These are phyloP conservation scores for Leuciscus waleckii DNA, from an alignment of 2,797 vertebrate genomes.

Conservation along the genomic window DNA sequence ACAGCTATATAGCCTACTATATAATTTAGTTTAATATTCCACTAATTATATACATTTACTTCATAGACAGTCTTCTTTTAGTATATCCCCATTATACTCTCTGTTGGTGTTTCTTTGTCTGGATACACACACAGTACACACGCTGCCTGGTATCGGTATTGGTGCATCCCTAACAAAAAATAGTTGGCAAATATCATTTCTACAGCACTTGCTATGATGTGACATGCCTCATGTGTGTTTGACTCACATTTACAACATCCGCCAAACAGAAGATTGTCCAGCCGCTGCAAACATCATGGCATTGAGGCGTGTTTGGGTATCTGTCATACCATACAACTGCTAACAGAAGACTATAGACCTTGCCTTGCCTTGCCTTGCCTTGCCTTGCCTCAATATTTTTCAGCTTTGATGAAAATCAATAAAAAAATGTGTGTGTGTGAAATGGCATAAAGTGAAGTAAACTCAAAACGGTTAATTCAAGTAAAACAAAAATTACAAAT, in stretches of 20 bases:
- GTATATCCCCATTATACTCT: no score
- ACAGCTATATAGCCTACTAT: no score
- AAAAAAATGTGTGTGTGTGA: background rate
- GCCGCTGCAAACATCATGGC: background rate
- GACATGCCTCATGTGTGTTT: background rate
- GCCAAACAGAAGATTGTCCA: background rate
- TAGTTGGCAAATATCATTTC: background rate
- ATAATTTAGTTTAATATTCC: no score
- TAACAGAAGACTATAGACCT: conserved; percentile 42
- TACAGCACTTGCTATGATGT: background rate
- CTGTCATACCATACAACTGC: conserved; percentile 1
- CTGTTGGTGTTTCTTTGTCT: no score
- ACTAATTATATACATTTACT: no score
- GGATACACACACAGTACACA: no score
- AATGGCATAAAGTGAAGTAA: background rate
- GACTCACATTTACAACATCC: background rate
- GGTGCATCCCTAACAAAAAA: background rate
- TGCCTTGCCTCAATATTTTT: background rate
- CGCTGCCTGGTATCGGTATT: no score
- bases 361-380: no score
- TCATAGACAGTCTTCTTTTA: no score
- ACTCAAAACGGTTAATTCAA: background rate
- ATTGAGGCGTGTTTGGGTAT: conserved; percentile 6
- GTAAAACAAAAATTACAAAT: background rate
- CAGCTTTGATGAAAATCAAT: background rate